Conservation (phyloP, 2,888 invertebrate genomes). For the Falcaria lacertinaria region DNA sequence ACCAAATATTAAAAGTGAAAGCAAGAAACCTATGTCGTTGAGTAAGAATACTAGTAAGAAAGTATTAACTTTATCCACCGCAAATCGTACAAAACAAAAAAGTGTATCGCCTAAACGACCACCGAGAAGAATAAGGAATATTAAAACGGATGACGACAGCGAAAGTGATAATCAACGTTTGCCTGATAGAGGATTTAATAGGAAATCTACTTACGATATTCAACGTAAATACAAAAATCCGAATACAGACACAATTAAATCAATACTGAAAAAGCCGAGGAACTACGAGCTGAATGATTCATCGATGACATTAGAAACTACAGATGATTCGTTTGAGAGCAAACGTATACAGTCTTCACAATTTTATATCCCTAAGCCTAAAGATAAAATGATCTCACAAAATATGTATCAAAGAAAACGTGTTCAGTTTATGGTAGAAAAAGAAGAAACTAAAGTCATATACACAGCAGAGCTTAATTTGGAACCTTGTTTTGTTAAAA, state of each 20-base stretch:
- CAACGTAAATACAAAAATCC: slow-evolving; percentile 51
- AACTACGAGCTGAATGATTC: slow-evolving; percentile 51
- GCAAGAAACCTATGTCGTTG: slow-evolving; percentile 50
- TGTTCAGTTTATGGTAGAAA: slow-evolving; percentile 86
- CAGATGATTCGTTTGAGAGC: slow-evolving; percentile 48
- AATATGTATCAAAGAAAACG: slow-evolving; percentile 80
- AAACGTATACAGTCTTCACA: slow-evolving; percentile 70
- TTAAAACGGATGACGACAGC: slow-evolving; percentile 70
- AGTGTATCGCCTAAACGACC: slow-evolving; percentile 82
- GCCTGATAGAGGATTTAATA: slow-evolving; percentile 47
- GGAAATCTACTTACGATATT: slow-evolving; percentile 43
- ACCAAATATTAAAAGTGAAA: slow-evolving; percentile 71
- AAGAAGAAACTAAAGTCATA: slow-evolving; percentile 74
- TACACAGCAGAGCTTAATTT: slow-evolving; percentile 72
- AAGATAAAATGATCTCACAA: slow-evolving; percentile 51
- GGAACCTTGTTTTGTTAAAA: slow-evolving; percentile 46
- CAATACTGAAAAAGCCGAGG: slow-evolving; percentile 80
- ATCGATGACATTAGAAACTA: slow-evolving; percentile 42
- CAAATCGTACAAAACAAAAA: slow-evolving; percentile 65
- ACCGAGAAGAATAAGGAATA: slow-evolving; percentile 76
- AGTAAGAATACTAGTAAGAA: slow-evolving; percentile 62
- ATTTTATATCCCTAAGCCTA: slow-evolving; percentile 82
- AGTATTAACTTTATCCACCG: slow-evolving; percentile 40
- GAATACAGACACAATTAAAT: slow-evolving; percentile 74
- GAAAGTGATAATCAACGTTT: slow-evolving; percentile 71